Evolutionary conservation across 2,113 vertebrate species (phyloP).

Genomic region (Hipposideros armiger): DNA sequence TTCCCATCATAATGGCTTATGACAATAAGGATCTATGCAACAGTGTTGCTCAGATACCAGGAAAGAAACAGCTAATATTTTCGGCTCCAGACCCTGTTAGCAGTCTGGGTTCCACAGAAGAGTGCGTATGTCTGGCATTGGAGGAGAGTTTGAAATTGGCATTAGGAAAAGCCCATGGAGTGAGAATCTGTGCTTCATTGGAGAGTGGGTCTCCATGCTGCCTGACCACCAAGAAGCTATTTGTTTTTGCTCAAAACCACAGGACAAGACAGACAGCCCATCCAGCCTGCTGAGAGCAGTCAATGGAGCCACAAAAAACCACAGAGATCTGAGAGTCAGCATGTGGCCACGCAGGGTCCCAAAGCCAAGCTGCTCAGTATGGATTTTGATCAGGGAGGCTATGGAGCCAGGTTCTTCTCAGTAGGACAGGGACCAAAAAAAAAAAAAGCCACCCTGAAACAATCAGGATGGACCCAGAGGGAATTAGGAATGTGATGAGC

Average conservation of each 20-base stretch:
- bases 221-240: not conserved
- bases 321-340: not conserved
- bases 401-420: not conserved
- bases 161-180: not conserved
- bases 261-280: not conserved
- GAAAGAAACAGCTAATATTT: not conserved
- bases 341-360: not conserved
- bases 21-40: not conserved
- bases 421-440: not conserved
- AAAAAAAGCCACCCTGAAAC: not conserved
- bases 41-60: not conserved
- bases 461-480: not conserved
- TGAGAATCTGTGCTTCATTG: not conserved
- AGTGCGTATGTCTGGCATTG: not conserved
- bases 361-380: not conserved
- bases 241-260: slow-evolving; percentile 30
- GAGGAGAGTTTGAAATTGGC: not conserved
- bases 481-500: slow-evolving; percentile 40
- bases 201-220: not conserved
- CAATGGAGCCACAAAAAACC: not conserved
- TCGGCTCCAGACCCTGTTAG: not conserved
- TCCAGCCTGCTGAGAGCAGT: not conserved
- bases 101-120: not conserved
- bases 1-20: not conserved
- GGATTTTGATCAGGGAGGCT: not conserved